These are phyloP conservation scores for Bostrychus sinensis DNA, from an alignment of 2,113 vertebrate genomes.

Conservation along the genomic window DNA sequence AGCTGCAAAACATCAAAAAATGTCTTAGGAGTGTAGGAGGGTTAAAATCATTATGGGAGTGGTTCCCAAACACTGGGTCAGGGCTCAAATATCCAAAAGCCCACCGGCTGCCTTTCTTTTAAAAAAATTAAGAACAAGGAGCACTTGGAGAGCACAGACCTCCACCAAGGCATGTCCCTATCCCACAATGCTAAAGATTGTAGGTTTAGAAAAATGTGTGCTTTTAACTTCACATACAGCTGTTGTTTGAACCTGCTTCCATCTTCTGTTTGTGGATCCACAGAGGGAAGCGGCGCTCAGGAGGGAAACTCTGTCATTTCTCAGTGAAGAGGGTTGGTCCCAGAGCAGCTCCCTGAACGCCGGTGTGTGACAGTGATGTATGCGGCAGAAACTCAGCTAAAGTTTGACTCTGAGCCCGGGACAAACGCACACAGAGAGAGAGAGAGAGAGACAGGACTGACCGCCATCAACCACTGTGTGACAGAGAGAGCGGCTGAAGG, in stretches of 20 bases:
- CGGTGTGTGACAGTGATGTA: conserved; percentile 43
- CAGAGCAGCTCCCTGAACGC: conserved; percentile 15
- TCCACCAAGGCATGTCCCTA: not conserved
- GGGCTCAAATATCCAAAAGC: too few species aligned
- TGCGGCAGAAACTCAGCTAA: not conserved
- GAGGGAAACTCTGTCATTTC: conserved; percentile 30
- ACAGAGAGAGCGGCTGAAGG: too few species aligned
- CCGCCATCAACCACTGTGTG: not conserved
- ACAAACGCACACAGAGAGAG: not conserved
- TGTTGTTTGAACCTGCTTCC: conserved; percentile 3
- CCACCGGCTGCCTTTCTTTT: too few species aligned
- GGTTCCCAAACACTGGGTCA: too few species aligned
- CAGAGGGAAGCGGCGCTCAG: conserved; percentile 23
- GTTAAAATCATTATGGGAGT: too few species aligned
- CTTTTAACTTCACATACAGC: not conserved
- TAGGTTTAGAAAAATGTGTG: not conserved
- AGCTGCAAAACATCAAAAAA: too few species aligned
- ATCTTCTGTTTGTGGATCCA: conserved; percentile 7
- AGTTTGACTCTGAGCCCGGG: not conserved
- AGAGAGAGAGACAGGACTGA: not conserved
- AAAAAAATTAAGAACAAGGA: too few species aligned
- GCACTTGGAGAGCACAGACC: not conserved
- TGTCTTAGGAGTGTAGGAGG: too few species aligned
- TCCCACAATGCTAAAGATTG: too few species aligned
- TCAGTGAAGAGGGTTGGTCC: conserved; percentile 22